Percentiles rank a stretch among this genome's conserved stretches.
phyloP scores from a whole-genome alignment of 1,140 invertebrate genomes.

The Contarinia nasturtii region DNA sequence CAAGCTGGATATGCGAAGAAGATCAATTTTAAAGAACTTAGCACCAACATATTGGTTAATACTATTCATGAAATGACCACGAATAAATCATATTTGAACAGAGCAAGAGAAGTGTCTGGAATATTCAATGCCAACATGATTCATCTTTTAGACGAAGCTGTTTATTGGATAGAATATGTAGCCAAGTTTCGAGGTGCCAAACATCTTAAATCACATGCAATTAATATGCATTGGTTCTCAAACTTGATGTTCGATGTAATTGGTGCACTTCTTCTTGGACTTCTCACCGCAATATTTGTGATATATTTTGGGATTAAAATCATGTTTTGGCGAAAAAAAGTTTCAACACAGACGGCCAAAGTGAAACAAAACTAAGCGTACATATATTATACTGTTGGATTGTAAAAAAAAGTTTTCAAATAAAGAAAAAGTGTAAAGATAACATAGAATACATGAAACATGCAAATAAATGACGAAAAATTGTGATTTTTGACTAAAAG shows the following conservation, averaged over 20 bases:
- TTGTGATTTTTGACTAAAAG: no score
- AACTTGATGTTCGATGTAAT: slow-evolving; percentile 28
- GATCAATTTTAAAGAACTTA: slow-evolving; percentile 16
- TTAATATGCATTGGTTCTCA: slow-evolving; percentile 25
- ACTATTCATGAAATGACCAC: slow-evolving; percentile 15
- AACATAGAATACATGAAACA: no score
- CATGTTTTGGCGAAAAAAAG: no score
- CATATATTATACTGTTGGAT: no score
- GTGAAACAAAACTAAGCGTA: no score
- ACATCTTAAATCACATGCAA: slow-evolving; percentile 24
- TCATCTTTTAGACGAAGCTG: slow-evolving; percentile 29
- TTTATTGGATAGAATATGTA: slow-evolving; percentile 38
- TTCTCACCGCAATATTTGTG: no score
- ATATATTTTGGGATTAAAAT: no score
- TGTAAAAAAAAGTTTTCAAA: no score
- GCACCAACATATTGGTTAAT: slow-evolving; percentile 12
- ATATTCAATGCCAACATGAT: slow-evolving; percentile 27
- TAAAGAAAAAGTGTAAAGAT: no score
- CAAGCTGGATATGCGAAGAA: slow-evolving; percentile 18
- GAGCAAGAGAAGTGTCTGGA: slow-evolving; percentile 17
- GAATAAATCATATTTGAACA: slow-evolving; percentile 18
- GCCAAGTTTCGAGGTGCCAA: slow-evolving; percentile 27
- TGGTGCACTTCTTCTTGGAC: no score
- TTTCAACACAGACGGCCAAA: no score
- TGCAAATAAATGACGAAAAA: no score